A percentile compares a stretch with the other conserved stretches of the same genome.
phyloP scores from a whole-genome alignment of 2,888 invertebrate genomes.

The Lysandra coridon region DNA sequence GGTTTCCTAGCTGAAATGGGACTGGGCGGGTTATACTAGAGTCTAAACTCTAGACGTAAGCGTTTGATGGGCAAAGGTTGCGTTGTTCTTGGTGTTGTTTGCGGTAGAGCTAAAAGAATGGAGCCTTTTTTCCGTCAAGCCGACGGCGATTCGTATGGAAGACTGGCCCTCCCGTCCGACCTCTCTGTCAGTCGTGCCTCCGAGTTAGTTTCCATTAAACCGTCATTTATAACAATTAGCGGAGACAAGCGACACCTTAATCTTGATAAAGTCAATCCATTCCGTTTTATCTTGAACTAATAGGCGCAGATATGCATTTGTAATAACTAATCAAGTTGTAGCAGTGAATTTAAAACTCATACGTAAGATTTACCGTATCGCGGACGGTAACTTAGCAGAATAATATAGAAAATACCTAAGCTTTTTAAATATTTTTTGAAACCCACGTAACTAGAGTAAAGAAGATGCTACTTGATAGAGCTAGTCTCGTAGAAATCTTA shows the following conservation, averaged over 20 bases:
- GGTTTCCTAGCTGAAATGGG: too few species aligned
- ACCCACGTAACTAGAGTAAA: too few species aligned
- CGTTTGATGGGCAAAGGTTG: too few species aligned
- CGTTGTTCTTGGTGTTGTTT: too few species aligned
- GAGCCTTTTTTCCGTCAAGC: too few species aligned
- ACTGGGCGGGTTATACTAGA: too few species aligned
- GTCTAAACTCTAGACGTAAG: too few species aligned
- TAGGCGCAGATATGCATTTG: not conserved
- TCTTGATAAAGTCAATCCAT: constrained; percentile 21
- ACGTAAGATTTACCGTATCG: not conserved
- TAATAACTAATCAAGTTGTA: constrained; percentile 20
- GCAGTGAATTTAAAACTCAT: not conserved
- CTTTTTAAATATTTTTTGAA: not conserved
- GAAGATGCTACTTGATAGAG: too few species aligned
- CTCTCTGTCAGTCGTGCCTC: not conserved
- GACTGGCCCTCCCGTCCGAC: not conserved
- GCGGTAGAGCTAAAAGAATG: too few species aligned
- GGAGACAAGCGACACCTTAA: constrained; percentile 21
- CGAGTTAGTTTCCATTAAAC: constrained; percentile 5
- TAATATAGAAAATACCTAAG: not conserved
- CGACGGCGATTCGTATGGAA: too few species aligned
- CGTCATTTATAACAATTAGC: constrained; percentile 27
- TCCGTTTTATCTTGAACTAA: not conserved
- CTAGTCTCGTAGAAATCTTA: too few species aligned
- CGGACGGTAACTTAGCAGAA: not conserved